A percentile compares a stretch with the other conserved stretches of the same genome.
Evolutionary conservation across 2,797 vertebrate species (phyloP).

Genomic region (Acrossocheilus wenchowensis): DNA sequence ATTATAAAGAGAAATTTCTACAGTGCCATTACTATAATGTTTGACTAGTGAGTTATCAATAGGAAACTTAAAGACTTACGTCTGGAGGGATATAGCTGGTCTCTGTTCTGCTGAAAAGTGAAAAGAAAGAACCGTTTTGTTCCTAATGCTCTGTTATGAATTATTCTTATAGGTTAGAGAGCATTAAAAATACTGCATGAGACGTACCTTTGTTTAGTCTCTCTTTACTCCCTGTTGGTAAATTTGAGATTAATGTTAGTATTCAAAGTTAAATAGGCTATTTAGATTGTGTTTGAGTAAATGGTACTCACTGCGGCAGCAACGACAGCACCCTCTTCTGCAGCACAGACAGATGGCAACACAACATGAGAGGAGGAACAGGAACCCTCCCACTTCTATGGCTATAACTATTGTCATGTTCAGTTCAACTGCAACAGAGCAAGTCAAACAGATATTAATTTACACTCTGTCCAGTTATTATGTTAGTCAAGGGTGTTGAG

Average conservation of each 20-base stretch:
- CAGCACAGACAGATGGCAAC: conserved; percentile 73
- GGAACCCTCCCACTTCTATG: conserved; percentile 63
- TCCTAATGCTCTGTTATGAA: background rate
- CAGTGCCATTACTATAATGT: background rate
- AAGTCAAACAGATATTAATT: background rate
- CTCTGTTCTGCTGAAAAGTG: conserved; percentile 13
- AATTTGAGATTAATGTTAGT: conserved; percentile 35
- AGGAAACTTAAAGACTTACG: conserved; percentile 39
- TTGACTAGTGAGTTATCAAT: background rate
- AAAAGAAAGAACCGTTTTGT: conserved; percentile 28
- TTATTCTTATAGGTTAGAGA: background rate
- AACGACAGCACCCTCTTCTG: conserved; percentile 73
- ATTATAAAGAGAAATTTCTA: background rate
- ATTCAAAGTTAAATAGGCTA: background rate
- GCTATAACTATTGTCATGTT: conserved; percentile 72
- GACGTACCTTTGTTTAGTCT: conserved; percentile 67
- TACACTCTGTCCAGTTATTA: background rate
- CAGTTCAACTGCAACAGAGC: conserved; percentile 68
- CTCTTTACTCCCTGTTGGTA: conserved; percentile 68
- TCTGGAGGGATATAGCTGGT: conserved; percentile 39
- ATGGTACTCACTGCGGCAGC: conserved; percentile 39
- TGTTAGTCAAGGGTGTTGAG: background rate
- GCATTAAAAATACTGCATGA: background rate
- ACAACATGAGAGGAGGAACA: conserved; percentile 72
- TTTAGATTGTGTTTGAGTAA: conserved; percentile 13